Base-by-base conservation (phyloP, 2,888 invertebrate genomes). In the Sabatieria punctata region DNA sequence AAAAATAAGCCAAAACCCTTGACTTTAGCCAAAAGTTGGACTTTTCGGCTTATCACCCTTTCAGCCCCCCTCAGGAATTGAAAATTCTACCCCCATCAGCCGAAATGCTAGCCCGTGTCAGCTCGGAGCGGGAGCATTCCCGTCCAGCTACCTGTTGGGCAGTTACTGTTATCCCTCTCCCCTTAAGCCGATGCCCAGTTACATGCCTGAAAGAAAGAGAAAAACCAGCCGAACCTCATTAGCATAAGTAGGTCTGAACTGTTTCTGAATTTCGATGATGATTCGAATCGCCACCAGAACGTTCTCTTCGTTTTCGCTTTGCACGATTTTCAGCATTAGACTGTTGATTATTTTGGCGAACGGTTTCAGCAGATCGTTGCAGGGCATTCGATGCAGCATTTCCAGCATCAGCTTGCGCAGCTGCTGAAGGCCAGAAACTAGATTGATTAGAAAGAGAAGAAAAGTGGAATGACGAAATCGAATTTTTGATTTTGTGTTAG, bases 261-360 rank as follows among this genome's bases (percentile, higher is more conserved):
- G 85, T 68, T 93, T 95, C 64, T 95, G 91, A 27, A 93, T 73
- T 65, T 97, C 97, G 65, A 93, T 89, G 56, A 97, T 88, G 50
- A 97, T 88, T 60, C 93, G 79, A 47, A 97, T 71, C 61, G 91
- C 89, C 2, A 95, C 84, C 44, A 93, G 71, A 4, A 91, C 93
- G 73, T 97, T 97, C 65, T 93, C 95, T 67, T 97, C 97, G 69
- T 97, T 97, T 65, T 97, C 97, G 41, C 80, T 80, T 86, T 85
- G 63, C 88, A 75, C 44, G 6, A 95, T 71, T 66, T 85, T 84
- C 54, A 95, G 75, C 80, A 91, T 85, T 22, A 89, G 70, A 43
- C 81, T 78, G 41, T 93, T 74, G 52, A 95, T 85, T 46, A 77
- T 77, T 58, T 82, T 85, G 0, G 86, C 82, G 70, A 86, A 83